Percentiles rank a stretch among this genome's conserved stretches.
phyloP scores from a whole-genome alignment of 2,888 invertebrate species.

The Luffia ferchaultella region DNA sequence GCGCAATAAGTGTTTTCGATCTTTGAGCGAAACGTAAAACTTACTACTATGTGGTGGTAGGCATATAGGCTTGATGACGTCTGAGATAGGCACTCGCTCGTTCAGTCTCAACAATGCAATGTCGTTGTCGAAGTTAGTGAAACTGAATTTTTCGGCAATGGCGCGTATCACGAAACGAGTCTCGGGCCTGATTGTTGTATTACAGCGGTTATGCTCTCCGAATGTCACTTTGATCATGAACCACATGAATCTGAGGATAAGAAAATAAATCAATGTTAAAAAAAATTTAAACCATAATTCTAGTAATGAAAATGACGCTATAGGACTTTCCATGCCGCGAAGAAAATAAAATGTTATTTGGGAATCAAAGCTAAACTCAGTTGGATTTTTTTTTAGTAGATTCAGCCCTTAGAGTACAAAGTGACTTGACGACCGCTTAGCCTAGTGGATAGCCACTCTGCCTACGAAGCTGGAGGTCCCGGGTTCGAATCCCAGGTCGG shows the following conservation, averaged over 20 bases:
- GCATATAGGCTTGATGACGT: conserved; percentile 84
- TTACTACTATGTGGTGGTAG: conserved; percentile 70
- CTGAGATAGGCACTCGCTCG: conserved; percentile 80
- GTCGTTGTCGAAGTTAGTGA: conserved; percentile 88
- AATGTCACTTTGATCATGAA: conserved; percentile 91
- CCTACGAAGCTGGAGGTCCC: too few species aligned
- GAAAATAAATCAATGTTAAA: conserved; percentile 4
- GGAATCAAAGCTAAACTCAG: too few species aligned
- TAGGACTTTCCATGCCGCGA: conserved; percentile 4
- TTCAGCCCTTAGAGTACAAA: too few species aligned
- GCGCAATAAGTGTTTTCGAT: too few species aligned
- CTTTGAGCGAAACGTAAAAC: too few species aligned
- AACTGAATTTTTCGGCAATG: conserved; percentile 81
- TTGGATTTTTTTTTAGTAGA: too few species aligned
- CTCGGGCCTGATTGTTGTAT: conserved; percentile 75
- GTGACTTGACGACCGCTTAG: too few species aligned
- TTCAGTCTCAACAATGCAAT: conserved; percentile 84
- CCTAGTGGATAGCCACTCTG: too few species aligned
- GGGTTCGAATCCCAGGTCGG: too few species aligned
- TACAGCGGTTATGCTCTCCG: conserved; percentile 87
- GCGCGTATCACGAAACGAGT: conserved; percentile 81
- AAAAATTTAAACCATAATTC: neutral
- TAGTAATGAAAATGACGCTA: neutral
- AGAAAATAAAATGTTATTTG: too few species aligned
- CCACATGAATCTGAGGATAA: conserved; percentile 82